Percentiles rank a stretch among this genome's conserved stretches.
Evolutionary conservation across 2,797 vertebrate genomes (phyloP).

Genomic region (Otus scops): DNA sequence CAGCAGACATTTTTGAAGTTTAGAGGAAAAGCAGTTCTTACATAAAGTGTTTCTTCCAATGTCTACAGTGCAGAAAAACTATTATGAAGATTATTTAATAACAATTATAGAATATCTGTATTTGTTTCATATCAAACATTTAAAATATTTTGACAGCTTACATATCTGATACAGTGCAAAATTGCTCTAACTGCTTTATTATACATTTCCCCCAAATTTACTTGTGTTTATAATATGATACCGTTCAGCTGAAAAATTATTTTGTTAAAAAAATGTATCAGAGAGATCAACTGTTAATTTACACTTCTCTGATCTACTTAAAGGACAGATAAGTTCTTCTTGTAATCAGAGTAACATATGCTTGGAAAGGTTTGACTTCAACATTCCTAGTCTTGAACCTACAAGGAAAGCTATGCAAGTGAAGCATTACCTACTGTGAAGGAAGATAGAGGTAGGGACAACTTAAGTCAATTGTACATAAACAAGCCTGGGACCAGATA

Average conservation of each 20-base stretch:
- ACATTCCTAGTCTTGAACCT: neutral
- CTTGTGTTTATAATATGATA: neutral
- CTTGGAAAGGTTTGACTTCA: neutral
- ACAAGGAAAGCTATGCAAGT: neutral
- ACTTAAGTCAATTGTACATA: neutral
- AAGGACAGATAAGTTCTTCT: neutral
- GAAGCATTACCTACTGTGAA: neutral
- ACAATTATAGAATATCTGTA: neutral
- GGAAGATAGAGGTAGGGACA: neutral
- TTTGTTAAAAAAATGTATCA: neutral
- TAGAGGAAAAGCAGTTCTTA: neutral
- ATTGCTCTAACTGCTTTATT: neutral
- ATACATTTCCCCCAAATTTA: neutral
- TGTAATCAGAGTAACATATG: neutral
- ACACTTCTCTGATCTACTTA: neutral
- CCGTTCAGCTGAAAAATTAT: neutral
- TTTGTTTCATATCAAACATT: neutral
- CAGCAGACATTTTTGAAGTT: neutral
- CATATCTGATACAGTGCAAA: neutral
- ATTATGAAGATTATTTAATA: neutral
- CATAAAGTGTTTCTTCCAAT: neutral
- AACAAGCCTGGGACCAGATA: neutral
- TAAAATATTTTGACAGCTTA: neutral
- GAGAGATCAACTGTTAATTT: neutral
- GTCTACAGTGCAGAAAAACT: neutral